These are phyloP conservation scores for Anableps anableps DNA, from an alignment of 2,797 vertebrate genomes.

Conservation along the genomic window DNA sequence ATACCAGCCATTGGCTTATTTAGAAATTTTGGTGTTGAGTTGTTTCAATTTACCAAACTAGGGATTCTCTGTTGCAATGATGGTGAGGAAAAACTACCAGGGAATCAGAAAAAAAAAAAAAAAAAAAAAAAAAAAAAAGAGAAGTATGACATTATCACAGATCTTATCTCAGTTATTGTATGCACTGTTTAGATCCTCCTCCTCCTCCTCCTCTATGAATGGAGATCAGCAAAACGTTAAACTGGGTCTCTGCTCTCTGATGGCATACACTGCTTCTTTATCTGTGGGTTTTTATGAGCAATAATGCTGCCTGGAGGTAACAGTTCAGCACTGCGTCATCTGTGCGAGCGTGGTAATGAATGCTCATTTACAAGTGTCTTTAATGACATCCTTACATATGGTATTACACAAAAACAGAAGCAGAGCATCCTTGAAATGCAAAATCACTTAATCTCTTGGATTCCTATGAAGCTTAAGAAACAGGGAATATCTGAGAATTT, in stretches of 20 bases:
- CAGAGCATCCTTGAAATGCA: constrained; percentile 40
- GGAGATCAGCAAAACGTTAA: constrained; percentile 57
- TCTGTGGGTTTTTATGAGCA: constrained; percentile 59
- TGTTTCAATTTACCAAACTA: constrained; percentile 54
- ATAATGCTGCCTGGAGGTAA: constrained; percentile 52
- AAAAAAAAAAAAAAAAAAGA: constrained; percentile 20
- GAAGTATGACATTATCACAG: constrained; percentile 52
- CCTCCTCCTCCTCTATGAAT: constrained; percentile 34
- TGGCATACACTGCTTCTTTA: constrained; percentile 17
- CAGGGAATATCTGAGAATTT: constrained; percentile 26
- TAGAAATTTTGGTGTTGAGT: neutral
- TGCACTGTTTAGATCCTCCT: constrained; percentile 45
- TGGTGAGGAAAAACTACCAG: constrained; percentile 50
- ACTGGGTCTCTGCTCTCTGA: constrained; percentile 43
- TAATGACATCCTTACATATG: constrained; percentile 51
- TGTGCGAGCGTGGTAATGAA: constrained; percentile 53
- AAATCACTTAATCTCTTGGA: constrained; percentile 31
- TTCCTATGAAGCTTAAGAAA: constrained; percentile 32
- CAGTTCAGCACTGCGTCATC: constrained; percentile 38
- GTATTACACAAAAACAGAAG: constrained; percentile 20
- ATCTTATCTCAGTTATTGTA: constrained; percentile 41
- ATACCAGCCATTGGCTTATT: neutral
- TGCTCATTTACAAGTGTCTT: constrained; percentile 51
- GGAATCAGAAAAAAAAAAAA: constrained; percentile 36
- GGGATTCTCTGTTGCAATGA: constrained; percentile 40